Evolutionary conservation across 2,888 invertebrate genomes (phyloP).

Genomic region (Nemoura dubitans): DNA sequence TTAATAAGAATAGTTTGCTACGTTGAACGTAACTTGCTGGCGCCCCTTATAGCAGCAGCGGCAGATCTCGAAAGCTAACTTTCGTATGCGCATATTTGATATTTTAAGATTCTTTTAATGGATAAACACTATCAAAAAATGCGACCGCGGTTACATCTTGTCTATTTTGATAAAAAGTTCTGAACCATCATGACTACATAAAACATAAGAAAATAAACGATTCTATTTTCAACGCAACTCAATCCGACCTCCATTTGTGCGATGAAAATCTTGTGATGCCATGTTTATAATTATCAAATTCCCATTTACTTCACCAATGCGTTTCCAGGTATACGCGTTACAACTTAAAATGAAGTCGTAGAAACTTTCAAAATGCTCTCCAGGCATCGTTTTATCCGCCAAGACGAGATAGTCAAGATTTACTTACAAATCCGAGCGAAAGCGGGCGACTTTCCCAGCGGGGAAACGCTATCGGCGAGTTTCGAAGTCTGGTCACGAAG

Average conservation of each 20-base stretch:
- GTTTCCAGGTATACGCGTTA: too few relatives aligned
- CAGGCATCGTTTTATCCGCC: too few relatives aligned
- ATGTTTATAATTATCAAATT: too few relatives aligned
- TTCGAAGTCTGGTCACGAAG: background rate
- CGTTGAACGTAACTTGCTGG: background rate
- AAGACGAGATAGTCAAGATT: too few relatives aligned
- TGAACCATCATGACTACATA: background rate
- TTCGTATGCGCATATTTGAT: background rate
- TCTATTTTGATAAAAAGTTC: constrained; percentile 2
- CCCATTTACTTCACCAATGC: too few relatives aligned
- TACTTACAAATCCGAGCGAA: background rate
- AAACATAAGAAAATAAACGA: background rate
- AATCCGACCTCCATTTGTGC: too few relatives aligned
- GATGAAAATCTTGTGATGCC: too few relatives aligned
- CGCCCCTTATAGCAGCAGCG: background rate
- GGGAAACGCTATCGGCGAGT: too few relatives aligned
- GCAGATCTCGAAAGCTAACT: background rate
- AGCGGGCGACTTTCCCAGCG: background rate
- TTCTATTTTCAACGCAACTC: background rate
- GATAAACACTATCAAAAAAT: background rate
- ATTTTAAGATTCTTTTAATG: background rate
- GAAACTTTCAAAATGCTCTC: too few relatives aligned
- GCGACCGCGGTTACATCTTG: background rate
- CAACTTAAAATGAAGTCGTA: too few relatives aligned
- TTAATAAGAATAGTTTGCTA: background rate